Conservation (phyloP, 2,888 invertebrate species). For the Aporophyla nigra region DNA sequence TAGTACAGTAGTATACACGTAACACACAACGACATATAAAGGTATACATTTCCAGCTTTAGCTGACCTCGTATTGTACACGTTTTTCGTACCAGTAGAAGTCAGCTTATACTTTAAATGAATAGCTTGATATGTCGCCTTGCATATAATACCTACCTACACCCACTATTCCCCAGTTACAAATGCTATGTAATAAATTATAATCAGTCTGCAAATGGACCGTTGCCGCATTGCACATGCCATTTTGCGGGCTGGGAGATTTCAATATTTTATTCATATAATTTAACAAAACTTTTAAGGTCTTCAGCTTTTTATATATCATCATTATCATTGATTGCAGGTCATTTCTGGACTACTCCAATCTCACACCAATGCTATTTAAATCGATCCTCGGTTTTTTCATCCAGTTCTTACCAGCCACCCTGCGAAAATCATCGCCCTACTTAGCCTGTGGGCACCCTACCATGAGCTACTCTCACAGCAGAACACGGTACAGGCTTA, state of each 20-base stretch:
- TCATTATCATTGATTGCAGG: not conserved
- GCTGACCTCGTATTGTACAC: too few species aligned
- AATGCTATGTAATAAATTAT: conserved; percentile 6
- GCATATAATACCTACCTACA: not conserved
- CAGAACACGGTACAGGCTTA: not conserved
- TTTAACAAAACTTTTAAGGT: not conserved
- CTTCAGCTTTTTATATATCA: not conserved
- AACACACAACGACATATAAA: too few species aligned
- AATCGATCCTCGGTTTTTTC: not conserved
- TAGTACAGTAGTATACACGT: too few species aligned
- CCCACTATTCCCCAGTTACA: conserved; percentile 6
- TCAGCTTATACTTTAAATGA: too few species aligned
- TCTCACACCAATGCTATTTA: not conserved
- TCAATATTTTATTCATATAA: not conserved
- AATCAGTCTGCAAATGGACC: conserved; percentile 25
- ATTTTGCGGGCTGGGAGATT: conserved; percentile 3
- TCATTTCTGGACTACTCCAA: not conserved
- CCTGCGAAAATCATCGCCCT: not conserved
- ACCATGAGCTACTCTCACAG: too few species aligned
- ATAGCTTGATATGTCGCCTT: not conserved
- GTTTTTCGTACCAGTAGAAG: too few species aligned
- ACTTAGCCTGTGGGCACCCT: not conserved
- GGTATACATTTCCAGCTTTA: too few species aligned
- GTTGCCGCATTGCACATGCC: conserved; percentile 33
- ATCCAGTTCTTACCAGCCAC: not conserved